These are phyloP conservation scores for Arctocebus calabarensis DNA, from an alignment of 2,797 vertebrate genomes.

Conservation along the genomic window DNA sequence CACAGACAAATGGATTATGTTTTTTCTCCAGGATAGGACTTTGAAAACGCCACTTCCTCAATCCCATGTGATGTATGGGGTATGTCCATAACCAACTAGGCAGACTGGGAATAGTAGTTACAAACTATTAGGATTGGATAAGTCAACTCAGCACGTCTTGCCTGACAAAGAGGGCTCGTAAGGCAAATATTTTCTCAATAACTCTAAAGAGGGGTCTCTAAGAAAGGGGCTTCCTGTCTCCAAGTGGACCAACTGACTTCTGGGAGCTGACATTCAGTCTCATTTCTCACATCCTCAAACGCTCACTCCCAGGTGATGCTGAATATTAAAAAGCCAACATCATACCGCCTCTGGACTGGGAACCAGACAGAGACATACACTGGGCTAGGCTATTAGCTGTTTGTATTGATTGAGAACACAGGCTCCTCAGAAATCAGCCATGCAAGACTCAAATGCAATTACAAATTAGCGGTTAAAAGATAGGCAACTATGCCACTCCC, in stretches of 20 bases:
- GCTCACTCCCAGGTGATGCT: conserved; percentile 5
- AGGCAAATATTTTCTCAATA: background rate
- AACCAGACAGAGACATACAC: conserved; percentile 16
- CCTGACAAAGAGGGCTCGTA: background rate
- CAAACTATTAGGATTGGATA: background rate
- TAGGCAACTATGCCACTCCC: background rate
- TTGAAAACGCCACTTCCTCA: background rate
- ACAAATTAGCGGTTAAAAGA: conserved; percentile 57
- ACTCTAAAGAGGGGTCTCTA: background rate
- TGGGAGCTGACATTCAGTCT: conserved; percentile 33
- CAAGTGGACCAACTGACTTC: conserved; percentile 20
- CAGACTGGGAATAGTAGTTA: background rate
- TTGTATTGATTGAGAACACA: conserved; percentile 57
- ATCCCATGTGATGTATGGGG: background rate
- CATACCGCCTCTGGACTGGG: conserved; percentile 28
- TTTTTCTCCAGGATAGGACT: background rate
- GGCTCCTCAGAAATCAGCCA: conserved; percentile 36
- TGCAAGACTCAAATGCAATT: conserved; percentile 48
- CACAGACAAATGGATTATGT: background rate
- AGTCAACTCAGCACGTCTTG: background rate
- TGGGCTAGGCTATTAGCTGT: background rate
- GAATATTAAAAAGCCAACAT: conserved; percentile 42
- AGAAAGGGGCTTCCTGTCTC: background rate
- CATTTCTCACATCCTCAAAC: conserved; percentile 43
- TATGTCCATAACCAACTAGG: background rate